Conservation (phyloP, 2,797 vertebrate genomes). For the Periparus ater region DNA sequence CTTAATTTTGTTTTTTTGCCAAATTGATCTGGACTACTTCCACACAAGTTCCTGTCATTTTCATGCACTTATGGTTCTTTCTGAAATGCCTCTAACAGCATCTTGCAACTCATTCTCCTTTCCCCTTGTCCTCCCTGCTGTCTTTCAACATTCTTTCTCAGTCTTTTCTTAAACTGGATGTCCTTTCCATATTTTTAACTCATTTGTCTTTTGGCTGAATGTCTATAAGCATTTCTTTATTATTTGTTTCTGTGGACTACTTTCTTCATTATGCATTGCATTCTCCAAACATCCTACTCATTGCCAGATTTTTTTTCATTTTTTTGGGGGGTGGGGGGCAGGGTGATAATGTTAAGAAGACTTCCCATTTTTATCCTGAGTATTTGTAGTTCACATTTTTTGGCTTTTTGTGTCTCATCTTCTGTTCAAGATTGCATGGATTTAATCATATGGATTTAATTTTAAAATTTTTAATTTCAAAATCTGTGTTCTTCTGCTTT, state of each 20-base stretch:
- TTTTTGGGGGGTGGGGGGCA: fast-evolving
- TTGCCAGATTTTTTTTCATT: not conserved
- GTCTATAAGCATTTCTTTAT: not conserved
- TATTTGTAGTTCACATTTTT: not conserved
- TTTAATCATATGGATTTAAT: not conserved
- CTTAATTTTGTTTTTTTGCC: not conserved
- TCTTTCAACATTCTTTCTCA: not conserved
- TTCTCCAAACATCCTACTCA: not conserved
- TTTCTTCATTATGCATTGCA: not conserved
- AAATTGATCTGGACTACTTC: not conserved
- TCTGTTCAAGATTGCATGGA: not conserved
- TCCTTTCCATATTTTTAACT: not conserved
- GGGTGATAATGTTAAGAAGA: not conserved
- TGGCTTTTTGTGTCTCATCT: not conserved
- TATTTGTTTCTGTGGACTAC: not conserved
- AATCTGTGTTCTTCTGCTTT: not conserved
- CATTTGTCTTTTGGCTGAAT: not conserved
- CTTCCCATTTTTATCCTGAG: not conserved
- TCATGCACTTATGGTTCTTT: not conserved
- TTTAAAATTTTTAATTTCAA: not conserved
- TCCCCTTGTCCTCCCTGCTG: not conserved
- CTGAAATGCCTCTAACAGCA: not conserved
- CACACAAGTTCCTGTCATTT: not conserved
- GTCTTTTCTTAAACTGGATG: not conserved
- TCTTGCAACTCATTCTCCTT: not conserved